Evolutionary conservation across 2,888 invertebrate genomes (phyloP).

Genomic region (Leptopterna dolabrata): DNA sequence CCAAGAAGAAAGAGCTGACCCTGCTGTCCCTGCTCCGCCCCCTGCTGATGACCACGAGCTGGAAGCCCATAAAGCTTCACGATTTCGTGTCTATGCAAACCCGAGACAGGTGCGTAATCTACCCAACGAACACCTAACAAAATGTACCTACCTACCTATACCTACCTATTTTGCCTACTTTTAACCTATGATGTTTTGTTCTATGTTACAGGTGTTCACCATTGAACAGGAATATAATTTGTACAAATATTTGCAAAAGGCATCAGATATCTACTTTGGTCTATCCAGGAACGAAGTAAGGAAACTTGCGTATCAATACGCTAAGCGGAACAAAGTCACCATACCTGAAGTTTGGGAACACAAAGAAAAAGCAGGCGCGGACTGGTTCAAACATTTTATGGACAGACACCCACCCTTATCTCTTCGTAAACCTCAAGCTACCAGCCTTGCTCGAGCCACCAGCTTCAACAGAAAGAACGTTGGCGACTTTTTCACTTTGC

Average conservation of each 20-base stretch:
- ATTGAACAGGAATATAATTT: conserved; percentile 12
- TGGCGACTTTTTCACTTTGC: conserved; percentile 52
- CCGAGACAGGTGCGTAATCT: conserved; percentile 13
- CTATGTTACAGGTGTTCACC: conserved; percentile 33
- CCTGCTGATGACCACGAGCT: not conserved
- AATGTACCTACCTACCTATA: not conserved
- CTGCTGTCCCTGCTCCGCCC: not conserved
- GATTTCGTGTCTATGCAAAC: not conserved
- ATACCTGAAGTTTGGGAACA: conserved; percentile 58
- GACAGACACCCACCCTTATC: conserved; percentile 47
- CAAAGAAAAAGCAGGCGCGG: conserved; percentile 56
- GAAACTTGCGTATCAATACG: conserved; percentile 59
- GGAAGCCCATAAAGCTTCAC: not conserved
- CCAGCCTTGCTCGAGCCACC: conserved; percentile 40
- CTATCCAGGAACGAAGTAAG: conserved; percentile 58
- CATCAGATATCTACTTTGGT: conserved; percentile 53
- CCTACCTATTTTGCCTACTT: not conserved
- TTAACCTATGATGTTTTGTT: not conserved
- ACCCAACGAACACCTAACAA: not conserved
- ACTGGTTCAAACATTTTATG: conserved; percentile 57
- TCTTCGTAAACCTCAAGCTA: conserved; percentile 44
- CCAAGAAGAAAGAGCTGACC: not conserved
- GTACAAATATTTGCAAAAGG: conserved; percentile 17
- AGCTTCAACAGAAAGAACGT: conserved; percentile 42
- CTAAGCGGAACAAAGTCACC: conserved; percentile 35